Conservation (phyloP, 2,113 vertebrate species). For the Athene noctua region DNA sequence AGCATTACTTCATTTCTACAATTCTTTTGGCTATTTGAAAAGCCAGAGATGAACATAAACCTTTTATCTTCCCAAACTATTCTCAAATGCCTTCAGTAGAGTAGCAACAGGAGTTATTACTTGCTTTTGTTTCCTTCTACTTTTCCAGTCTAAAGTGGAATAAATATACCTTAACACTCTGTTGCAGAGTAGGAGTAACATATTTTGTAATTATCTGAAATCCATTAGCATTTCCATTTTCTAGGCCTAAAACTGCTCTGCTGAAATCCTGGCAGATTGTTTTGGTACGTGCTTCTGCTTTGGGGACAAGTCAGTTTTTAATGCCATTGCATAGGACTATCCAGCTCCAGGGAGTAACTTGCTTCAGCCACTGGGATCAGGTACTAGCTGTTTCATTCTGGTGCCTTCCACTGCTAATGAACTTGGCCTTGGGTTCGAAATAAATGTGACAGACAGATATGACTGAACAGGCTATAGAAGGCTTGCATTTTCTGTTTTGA, state of each 20-base stretch:
- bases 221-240: not conserved
- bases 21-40: not conserved
- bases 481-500: not conserved
- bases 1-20: not conserved
- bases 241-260: not conserved
- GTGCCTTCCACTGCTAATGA: not conserved
- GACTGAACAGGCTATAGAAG: not conserved
- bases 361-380: not conserved
- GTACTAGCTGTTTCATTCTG: not conserved
- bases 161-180: not conserved
- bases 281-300: not conserved
- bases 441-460: not conserved
- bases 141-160: not conserved
- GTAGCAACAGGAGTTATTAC: not conserved
- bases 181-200: not conserved
- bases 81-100: not conserved
- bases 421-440: not conserved
- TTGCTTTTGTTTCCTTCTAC: not conserved
- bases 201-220: not conserved
- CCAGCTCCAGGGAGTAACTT: not conserved
- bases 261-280: not conserved
- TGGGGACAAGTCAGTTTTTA: not conserved
- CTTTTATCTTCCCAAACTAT: not conserved
- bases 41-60: not conserved
- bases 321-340: rapidly evolving